Percentiles rank a stretch among this genome's conserved stretches.
phyloP scores from a whole-genome alignment of 2,888 invertebrate species.

The Tenodera sinensis region DNA sequence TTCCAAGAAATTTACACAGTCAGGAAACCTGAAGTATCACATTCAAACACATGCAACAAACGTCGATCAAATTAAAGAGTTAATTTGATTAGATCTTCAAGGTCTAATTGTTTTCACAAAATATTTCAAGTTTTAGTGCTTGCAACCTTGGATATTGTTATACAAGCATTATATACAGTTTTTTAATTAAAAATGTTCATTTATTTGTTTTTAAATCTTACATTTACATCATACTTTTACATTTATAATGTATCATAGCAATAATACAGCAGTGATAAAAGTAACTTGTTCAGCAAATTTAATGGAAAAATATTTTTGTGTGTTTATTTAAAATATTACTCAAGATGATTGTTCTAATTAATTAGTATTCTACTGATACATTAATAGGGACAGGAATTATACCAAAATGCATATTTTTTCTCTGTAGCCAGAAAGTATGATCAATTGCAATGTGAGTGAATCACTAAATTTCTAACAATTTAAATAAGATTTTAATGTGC shows the following conservation, averaged over 20 bases:
- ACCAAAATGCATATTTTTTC: too few relatives aligned
- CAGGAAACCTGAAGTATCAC: slow-evolving; percentile 57
- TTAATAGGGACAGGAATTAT: too few relatives aligned
- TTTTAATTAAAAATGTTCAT: not conserved
- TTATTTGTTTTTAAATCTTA: not conserved
- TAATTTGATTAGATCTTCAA: not conserved
- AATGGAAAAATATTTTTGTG: not conserved
- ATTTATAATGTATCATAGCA: not conserved
- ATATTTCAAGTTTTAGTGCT: not conserved
- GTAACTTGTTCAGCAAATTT: not conserved
- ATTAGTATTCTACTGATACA: too few relatives aligned
- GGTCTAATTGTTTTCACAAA: not conserved
- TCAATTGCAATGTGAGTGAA: too few relatives aligned
- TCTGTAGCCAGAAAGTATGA: too few relatives aligned
- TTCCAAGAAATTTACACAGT: slow-evolving; percentile 57
- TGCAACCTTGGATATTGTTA: not conserved
- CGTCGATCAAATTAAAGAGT: not conserved
- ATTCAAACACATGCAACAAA: slow-evolving; percentile 54
- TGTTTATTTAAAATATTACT: not conserved
- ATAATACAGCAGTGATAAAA: not conserved
- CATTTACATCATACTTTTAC: not conserved
- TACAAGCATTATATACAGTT: not conserved
- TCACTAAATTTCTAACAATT: too few relatives aligned
- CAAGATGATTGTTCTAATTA: not conserved
- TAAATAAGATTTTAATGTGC: too few relatives aligned